These are phyloP conservation scores for Pocillopora damicornis DNA, from an alignment of 64 coral and sea anemone genomes.

Conservation along the genomic window DNA sequence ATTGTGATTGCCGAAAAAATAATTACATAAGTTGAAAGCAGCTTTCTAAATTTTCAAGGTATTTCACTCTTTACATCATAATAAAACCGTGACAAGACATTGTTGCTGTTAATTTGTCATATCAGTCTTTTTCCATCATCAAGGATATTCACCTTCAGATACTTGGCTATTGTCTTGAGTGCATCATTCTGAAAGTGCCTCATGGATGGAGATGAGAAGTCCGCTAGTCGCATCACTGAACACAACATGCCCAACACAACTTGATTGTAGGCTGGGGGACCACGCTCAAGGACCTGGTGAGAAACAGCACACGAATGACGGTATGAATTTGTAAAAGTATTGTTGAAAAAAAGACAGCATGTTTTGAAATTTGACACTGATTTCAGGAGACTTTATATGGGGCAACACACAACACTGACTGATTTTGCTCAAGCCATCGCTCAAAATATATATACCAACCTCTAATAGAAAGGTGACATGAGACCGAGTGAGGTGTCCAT, in stretches of 20 bases:
- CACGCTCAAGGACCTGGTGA: conserved; percentile 83
- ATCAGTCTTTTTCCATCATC: background rate
- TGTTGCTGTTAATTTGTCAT: background rate
- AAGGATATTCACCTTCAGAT: conserved; percentile 77
- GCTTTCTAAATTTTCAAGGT: no score
- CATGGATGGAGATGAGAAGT: conserved; percentile 80
- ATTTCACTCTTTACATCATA: no score
- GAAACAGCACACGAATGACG: background rate
- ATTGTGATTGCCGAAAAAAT: background rate
- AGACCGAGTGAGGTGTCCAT: conserved; percentile 65
- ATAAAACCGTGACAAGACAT: no score
- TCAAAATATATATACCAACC: conserved; percentile 23
- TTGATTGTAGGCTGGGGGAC: conserved; percentile 67
- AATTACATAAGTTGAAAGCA: no score
- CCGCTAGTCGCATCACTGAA: conserved; percentile 74
- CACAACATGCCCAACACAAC: conserved; percentile 77
- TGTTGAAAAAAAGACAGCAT: no score
- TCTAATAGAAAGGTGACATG: conserved; percentile 88
- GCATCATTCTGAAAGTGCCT: conserved; percentile 86
- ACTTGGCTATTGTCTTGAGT: conserved; percentile 87
- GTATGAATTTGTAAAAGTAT: no score
- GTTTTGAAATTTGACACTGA: no score
- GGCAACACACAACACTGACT: no score
- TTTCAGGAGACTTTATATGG: no score
- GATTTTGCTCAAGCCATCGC: no score